Evolutionary conservation across 23 tunicate genomes (phyloP).

Genomic region (Clavelina lepadiformis): DNA sequence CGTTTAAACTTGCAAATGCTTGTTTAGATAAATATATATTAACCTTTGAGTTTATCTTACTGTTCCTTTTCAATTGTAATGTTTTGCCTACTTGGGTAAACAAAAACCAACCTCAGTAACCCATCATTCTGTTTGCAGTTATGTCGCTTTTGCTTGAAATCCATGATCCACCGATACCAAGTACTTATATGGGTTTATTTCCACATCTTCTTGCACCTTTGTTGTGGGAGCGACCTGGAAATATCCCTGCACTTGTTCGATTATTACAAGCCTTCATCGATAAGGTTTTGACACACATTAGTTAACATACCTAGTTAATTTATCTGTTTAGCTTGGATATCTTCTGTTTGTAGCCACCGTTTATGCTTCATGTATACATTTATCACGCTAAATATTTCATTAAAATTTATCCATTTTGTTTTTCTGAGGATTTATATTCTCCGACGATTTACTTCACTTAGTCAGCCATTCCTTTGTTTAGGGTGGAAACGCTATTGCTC

Average conservation of each 20-base stretch:
- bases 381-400: background rate
- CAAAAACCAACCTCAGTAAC: background rate
- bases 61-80: background rate
- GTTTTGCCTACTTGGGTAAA: background rate
- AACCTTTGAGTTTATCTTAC: no score
- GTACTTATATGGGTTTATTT: slow-evolving; percentile 71
- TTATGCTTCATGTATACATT: background rate
- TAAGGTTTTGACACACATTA: no score
- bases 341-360: background rate
- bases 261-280: slow-evolving; percentile 80
- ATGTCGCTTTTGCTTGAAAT: slow-evolving; percentile 89
- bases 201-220: slow-evolving; percentile 70
- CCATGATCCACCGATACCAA: slow-evolving; percentile 74
- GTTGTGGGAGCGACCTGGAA: slow-evolving; percentile 93
- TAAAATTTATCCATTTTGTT: background rate
- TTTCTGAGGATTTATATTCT: background rate
- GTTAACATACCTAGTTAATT: background rate
- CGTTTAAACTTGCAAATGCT: no score
- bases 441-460: background rate
- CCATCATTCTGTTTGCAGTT: slow-evolving; percentile 22
- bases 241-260: slow-evolving; percentile 75
- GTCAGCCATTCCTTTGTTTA: background rate
- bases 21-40: no score
- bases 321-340: no score
- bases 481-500: slow-evolving; percentile 45